Evolutionary conservation across 2,113 vertebrate genomes (phyloP).

Genomic region (Ptilonorhynchus violaceus): DNA sequence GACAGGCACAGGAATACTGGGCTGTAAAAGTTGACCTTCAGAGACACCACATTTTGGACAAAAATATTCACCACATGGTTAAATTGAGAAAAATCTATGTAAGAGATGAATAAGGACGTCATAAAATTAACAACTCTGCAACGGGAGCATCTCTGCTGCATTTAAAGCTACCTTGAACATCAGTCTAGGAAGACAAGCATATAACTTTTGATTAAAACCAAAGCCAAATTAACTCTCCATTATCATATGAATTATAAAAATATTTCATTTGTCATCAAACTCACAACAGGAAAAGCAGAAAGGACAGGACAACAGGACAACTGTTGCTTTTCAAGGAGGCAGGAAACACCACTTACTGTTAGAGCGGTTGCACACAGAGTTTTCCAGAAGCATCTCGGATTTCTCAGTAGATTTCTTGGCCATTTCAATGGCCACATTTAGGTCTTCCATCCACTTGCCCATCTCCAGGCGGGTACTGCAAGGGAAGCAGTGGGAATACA

Average conservation of each 20-base stretch:
- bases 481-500: not conserved
- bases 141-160: not conserved
- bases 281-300: not conserved
- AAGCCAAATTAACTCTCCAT: not conserved
- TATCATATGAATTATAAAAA: not conserved
- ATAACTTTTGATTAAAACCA: not conserved
- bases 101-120: not conserved
- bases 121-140: not conserved
- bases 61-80: not conserved
- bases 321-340: not conserved
- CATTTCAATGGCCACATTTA: constrained; percentile 86
- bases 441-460: constrained; percentile 92
- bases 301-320: not conserved
- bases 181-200: not conserved
- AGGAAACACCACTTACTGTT: constrained; percentile 77
- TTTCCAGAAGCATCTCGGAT: constrained; percentile 72
- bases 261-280: not conserved
- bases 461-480: constrained; percentile 89
- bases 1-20: not conserved
- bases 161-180: not conserved
- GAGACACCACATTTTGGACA: not conserved
- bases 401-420: constrained; percentile 82
- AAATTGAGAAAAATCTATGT: not conserved
- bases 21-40: not conserved
- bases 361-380: constrained; percentile 61